A percentile compares a stretch with the other conserved stretches of the same genome.
Evolutionary conservation across 2,888 invertebrate genomes (phyloP).

Genomic region (Eupsilia transversa): DNA sequence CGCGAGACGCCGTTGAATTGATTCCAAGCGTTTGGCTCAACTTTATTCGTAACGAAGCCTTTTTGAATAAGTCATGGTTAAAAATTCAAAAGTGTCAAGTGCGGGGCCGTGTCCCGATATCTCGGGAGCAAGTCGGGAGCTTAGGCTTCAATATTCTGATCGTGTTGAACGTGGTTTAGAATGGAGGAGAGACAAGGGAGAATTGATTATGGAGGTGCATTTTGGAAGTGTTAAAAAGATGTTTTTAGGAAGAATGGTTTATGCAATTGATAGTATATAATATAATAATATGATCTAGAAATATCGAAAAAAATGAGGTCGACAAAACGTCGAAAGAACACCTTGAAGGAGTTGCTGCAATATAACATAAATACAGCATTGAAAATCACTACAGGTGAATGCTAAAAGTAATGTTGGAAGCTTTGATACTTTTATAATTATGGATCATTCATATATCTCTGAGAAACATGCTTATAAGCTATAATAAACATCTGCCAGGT

Average conservation of each 20-base stretch:
- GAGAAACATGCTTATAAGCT: background rate
- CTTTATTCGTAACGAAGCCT: slow-evolving; percentile 67
- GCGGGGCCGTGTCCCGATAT: slow-evolving; percentile 43
- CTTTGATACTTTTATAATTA: background rate
- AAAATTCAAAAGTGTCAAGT: slow-evolving; percentile 67
- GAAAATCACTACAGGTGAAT: background rate
- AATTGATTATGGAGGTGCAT: slow-evolving; percentile 14
- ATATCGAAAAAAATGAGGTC: background rate
- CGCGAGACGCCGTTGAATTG: slow-evolving; percentile 57
- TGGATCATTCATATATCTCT: background rate
- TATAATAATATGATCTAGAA: too few species aligned
- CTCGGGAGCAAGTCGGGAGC: slow-evolving; percentile 1
- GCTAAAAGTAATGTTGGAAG: background rate
- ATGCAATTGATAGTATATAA: background rate
- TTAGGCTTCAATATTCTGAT: slow-evolving; percentile 25
- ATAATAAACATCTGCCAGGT: too few species aligned
- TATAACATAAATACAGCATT: background rate
- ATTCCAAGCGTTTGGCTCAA: slow-evolving; percentile 61
- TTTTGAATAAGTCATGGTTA: slow-evolving; percentile 67
- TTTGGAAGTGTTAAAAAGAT: slow-evolving; percentile 4
- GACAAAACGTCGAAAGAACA: background rate
- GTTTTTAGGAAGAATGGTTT: background rate
- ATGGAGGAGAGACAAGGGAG: background rate
- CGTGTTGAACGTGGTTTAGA: slow-evolving; percentile 24
- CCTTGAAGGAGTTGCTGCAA: background rate